Percentiles rank a stretch among this genome's conserved stretches.
Evolutionary conservation across 2,888 invertebrate species (phyloP).

Genomic region (Parnassius mnemosyne): DNA sequence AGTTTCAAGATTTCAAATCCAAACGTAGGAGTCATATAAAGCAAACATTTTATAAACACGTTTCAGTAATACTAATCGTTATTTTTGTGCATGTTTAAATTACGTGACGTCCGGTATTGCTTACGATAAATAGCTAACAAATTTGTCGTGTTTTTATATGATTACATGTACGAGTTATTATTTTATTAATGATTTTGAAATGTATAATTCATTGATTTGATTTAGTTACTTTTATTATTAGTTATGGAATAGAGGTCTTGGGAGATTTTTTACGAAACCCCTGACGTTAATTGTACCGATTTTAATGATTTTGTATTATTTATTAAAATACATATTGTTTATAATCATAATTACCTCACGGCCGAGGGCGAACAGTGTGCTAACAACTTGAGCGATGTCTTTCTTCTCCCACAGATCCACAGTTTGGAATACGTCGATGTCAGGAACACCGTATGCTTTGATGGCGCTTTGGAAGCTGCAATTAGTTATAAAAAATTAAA

Average conservation of each 20-base stretch:
- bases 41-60: conserved; percentile 61
- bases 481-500: conserved; percentile 3
- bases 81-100: conserved; percentile 35
- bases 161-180: too few relatives aligned
- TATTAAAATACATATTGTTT: neutral
- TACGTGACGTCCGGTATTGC: neutral
- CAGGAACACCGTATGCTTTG: conserved; percentile 92
- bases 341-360: conserved; percentile 82
- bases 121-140: neutral
- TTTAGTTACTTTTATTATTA: too few relatives aligned
- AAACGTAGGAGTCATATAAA: conserved; percentile 49
- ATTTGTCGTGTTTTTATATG: too few relatives aligned
- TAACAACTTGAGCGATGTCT: conserved; percentile 91
- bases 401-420: conserved; percentile 98
- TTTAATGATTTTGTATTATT: too few relatives aligned
- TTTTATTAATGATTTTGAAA: too few relatives aligned
- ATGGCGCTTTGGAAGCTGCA: conserved; percentile 90
- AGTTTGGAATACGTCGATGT: conserved; percentile 97
- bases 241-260: too few relatives aligned
- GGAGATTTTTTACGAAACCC: too few relatives aligned
- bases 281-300: too few relatives aligned
- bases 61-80: conserved; percentile 43
- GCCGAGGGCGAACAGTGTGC: conserved; percentile 91
- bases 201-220: too few relatives aligned
- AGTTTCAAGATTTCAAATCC: conserved; percentile 59